Evolutionary conservation across 2,113 vertebrate genomes (phyloP).

Genomic region (Irena cyanogastra): DNA sequence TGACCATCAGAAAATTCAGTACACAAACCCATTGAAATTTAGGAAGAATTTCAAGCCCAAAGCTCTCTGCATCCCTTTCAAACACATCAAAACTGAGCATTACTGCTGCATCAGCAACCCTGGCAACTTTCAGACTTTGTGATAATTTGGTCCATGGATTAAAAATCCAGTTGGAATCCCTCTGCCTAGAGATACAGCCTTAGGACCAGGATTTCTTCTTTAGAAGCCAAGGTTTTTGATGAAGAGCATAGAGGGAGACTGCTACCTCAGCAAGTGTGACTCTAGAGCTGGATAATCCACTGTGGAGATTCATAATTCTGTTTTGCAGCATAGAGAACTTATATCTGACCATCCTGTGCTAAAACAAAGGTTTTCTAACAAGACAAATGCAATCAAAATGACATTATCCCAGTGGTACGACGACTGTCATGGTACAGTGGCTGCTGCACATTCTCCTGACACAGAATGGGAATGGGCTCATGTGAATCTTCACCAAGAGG

Average conservation of each 20-base stretch:
- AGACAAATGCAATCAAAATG: neutral
- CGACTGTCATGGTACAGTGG: neutral
- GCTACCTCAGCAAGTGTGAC: neutral
- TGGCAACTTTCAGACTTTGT: neutral
- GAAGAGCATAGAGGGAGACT: neutral
- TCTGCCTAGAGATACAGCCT: neutral
- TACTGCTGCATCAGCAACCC: neutral
- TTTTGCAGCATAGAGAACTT: neutral
- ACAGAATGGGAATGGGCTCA: neutral
- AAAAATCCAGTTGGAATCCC: neutral
- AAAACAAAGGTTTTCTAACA: neutral
- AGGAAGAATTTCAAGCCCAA: neutral
- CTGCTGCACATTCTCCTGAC: neutral
- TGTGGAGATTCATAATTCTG: neutral
- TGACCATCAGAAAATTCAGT: neutral
- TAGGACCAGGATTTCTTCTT: neutral
- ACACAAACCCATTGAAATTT: neutral
- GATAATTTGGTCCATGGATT: neutral
- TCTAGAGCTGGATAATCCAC: neutral
- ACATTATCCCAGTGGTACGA: neutral
- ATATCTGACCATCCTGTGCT: neutral
- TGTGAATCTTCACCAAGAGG: neutral
- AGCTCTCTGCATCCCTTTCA: neutral
- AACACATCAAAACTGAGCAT: neutral
- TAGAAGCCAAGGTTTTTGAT: neutral